Percentiles rank a stretch among this genome's conserved stretches.
phyloP scores from a whole-genome alignment of 2,888 invertebrate species.

The Eremobia ochroleuca region DNA sequence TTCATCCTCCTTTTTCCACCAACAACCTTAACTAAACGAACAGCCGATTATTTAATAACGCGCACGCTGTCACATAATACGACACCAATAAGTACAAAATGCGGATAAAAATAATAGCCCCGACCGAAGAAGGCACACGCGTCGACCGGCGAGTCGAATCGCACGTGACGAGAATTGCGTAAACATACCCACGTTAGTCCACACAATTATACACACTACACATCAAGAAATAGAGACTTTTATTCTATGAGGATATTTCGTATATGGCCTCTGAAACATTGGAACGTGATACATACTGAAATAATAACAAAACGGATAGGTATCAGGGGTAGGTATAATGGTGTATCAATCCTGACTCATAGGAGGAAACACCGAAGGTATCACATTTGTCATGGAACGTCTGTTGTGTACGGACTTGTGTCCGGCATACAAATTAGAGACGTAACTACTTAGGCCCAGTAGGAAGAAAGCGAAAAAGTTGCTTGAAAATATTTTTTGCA shows the following conservation, averaged over 20 bases:
- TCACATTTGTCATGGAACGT: constrained; percentile 61
- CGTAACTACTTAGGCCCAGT: constrained; percentile 1
- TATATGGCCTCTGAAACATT: constrained; percentile 77
- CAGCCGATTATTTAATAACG: constrained; percentile 81
- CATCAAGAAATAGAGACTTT: constrained; percentile 58
- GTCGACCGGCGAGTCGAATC: constrained; percentile 80
- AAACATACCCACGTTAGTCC: constrained; percentile 71
- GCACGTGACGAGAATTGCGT: constrained; percentile 83
- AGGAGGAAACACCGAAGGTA: constrained; percentile 61
- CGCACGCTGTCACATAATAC: constrained; percentile 81
- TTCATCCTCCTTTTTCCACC: constrained; percentile 1
- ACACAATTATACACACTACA: constrained; percentile 72
- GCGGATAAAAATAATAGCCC: constrained; percentile 85
- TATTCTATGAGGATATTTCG: constrained; percentile 27
- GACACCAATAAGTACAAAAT: constrained; percentile 85
- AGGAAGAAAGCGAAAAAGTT: background rate
- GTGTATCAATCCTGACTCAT: constrained; percentile 73
- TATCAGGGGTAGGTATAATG: constrained; percentile 73
- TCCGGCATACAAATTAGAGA: constrained; percentile 42
- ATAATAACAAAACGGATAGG: constrained; percentile 77
- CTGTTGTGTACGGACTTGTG: constrained; percentile 33
- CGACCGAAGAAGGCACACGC: constrained; percentile 81
- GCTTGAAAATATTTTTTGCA: background rate
- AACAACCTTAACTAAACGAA: constrained; percentile 70
- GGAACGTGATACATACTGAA: constrained; percentile 83